phyloP scores from a whole-genome alignment of 2,113 vertebrate species.

The Colaptes auratus region DNA sequence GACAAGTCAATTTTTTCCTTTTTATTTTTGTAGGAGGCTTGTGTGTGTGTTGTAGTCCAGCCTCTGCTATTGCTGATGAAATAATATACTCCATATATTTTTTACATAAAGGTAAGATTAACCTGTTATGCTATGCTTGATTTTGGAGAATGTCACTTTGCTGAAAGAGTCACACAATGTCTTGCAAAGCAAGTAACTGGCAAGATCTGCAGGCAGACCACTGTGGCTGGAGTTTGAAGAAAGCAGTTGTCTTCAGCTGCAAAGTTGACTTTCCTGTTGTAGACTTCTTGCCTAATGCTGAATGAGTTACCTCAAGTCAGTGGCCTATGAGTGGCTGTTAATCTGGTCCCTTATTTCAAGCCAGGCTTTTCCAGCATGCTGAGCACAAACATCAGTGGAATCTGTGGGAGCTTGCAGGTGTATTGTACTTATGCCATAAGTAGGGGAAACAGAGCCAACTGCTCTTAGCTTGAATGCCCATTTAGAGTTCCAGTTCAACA shows the following conservation, averaged over 20 bases:
- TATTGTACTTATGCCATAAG: not conserved
- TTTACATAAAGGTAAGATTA: slow-evolving; percentile 86
- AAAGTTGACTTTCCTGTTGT: not conserved
- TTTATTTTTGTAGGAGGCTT: slow-evolving; percentile 83
- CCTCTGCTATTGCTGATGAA: slow-evolving; percentile 69
- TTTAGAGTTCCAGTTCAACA: not conserved
- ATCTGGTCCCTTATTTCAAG: slow-evolving; percentile 13
- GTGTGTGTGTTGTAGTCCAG: slow-evolving; percentile 86
- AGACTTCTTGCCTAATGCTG: slow-evolving; percentile 11
- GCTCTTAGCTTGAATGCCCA: not conserved
- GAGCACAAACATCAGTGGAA: not conserved
- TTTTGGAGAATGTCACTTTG: not conserved
- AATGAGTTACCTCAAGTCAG: not conserved
- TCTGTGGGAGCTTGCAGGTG: slow-evolving; percentile 32
- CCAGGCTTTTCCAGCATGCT: not conserved
- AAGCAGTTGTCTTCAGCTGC: not conserved
- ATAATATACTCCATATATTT: slow-evolving; percentile 84
- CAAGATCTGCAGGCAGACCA: not conserved
- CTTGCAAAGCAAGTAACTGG: not conserved
- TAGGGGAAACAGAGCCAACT: slow-evolving; percentile 1
- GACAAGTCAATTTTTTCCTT: not conserved
- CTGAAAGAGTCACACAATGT: not conserved
- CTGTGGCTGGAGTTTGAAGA: not conserved
- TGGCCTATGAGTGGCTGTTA: not conserved
- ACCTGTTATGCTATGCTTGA: not conserved